phyloP scores from a whole-genome alignment of 1,140 invertebrate species.

The Panagrolaimus sp. region DNA sequence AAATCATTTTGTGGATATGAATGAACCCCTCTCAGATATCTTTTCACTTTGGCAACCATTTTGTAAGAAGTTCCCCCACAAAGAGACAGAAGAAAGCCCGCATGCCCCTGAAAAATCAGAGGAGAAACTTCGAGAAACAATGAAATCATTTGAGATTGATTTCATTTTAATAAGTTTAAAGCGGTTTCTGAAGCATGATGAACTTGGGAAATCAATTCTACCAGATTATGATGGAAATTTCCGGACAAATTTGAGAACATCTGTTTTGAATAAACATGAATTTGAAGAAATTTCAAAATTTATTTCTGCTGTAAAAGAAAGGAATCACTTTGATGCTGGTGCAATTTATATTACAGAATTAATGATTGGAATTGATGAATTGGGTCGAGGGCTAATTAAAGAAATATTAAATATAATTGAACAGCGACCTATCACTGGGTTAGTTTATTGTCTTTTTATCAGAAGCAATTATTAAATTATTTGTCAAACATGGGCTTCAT shows the following conservation, averaged over 20 bases:
- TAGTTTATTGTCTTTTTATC: too few species aligned
- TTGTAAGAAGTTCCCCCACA: not conserved
- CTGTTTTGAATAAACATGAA: not conserved
- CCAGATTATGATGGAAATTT: not conserved
- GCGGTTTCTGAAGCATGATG: constrained; percentile 1
- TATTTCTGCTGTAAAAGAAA: not conserved
- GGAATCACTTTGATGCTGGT: not conserved
- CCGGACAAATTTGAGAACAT: not conserved
- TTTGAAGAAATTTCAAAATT: constrained; percentile 13
- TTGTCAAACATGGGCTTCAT: too few species aligned
- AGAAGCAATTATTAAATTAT: too few species aligned
- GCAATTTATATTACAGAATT: not conserved
- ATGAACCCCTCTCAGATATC: not conserved
- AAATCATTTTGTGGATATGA: not conserved
- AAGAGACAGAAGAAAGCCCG: not conserved
- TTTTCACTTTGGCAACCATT: not conserved
- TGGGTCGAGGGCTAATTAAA: not conserved
- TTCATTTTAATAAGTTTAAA: not conserved
- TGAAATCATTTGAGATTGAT: not conserved
- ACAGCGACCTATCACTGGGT: not conserved
- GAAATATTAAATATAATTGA: not conserved
- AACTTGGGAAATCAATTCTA: not conserved
- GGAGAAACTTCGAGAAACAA: not conserved
- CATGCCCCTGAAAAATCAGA: not conserved
- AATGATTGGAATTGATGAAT: not conserved